Evolutionary conservation across 2,113 vertebrate genomes (phyloP), one percentile per base, ranked within the genome.

Genomic region (Eudyptes chrysolophus): DNA sequence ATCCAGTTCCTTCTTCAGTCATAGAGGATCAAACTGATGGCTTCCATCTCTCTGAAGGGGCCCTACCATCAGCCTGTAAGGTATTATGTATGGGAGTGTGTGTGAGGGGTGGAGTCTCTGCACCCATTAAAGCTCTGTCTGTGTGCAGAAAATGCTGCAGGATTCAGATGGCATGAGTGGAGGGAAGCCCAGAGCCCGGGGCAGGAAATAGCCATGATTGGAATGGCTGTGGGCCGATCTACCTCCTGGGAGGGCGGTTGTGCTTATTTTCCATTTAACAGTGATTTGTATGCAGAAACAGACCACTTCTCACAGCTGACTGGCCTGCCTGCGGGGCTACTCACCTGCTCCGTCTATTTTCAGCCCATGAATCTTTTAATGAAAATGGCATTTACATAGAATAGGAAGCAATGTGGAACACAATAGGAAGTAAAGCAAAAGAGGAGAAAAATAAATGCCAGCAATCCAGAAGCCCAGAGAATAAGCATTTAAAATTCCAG

Each of bases 251-350:
- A 65, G 61, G 48, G 54, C 0, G 3, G 32, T 52, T 76, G 74
- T 68, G 42, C 2, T 1, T 60, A 36, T 80, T 95, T 83, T 49
- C 62, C 42, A 5, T 77, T 84, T 72, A 85, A 8, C 6, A 2
- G 44, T 93, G 84, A 96, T 95, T 84, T 87, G 27, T 83, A 87
- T 94, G 87, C 87, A 94, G 87, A 72, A 95, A 83, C 92, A 92
- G 84, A 52, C 38, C 2, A 10, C 52, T 92, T 52, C 74, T 69
- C 6, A 14, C 84, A 65, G 74, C 84, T 89, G 78, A 60, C 81
- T 72, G 84, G 32, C 40, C 87, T 85, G 61, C 93, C 96, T 94
- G 84, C 95, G 96, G 90, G 78, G 95, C 87, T 76, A 4, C 92
- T 97, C 93, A 95, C 95, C 91, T 96, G 87, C 95, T 96, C 74